These are phyloP conservation scores for Eretmocerus hayati DNA, from an alignment of 2,888 invertebrate genomes.

Conservation along the genomic window DNA sequence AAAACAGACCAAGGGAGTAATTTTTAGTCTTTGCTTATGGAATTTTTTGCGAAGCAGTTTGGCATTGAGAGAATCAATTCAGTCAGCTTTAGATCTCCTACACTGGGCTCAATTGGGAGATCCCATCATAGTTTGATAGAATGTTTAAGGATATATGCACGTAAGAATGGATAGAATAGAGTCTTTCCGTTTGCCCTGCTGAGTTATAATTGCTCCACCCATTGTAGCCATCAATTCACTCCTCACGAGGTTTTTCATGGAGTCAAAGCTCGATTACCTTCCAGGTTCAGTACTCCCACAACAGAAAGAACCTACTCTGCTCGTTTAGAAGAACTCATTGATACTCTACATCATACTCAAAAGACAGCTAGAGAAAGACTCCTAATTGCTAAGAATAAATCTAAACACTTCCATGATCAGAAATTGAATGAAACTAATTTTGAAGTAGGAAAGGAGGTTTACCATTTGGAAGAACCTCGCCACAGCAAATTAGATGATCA, in stretches of 20 bases:
- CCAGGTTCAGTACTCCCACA: neutral
- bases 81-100: neutral
- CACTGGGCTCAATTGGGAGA: neutral
- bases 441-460: neutral
- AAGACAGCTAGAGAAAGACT: neutral
- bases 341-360: neutral
- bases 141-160: neutral
- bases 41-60: neutral
- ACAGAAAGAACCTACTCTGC: neutral
- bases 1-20: neutral
- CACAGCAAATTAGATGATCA: constrained; percentile 3
- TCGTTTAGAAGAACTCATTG: neutral
- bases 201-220: neutral
- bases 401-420: neutral
- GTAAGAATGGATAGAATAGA: neutral
- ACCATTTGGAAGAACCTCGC: constrained; percentile 1
- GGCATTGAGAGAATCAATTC: neutral
- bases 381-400: neutral
- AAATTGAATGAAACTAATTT: neutral
- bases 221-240: neutral
- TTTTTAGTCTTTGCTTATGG: neutral
- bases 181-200: neutral
- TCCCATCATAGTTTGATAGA: neutral
- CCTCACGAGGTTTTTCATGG: neutral
- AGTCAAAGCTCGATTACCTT: neutral